Percentiles rank a stretch among this genome's conserved stretches.
phyloP scores from a whole-genome alignment of 1,140 invertebrate species.

The Hyposmocoma kahamanoa region DNA sequence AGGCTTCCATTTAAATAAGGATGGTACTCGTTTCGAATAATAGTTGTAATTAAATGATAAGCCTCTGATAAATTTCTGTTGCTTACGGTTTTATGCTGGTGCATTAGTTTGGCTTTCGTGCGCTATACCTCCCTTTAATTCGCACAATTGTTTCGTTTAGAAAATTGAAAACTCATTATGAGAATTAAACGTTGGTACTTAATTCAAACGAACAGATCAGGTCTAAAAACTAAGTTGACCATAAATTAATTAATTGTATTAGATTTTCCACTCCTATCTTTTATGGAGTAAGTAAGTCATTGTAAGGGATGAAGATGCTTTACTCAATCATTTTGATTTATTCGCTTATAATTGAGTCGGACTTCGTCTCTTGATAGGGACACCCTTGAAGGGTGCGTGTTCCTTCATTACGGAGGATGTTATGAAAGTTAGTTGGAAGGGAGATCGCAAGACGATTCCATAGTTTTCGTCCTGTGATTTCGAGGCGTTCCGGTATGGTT shows the following conservation, averaged over 20 bases:
- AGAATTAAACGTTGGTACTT: too few species aligned
- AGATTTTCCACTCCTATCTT: not conserved
- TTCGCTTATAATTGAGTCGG: constrained; percentile 51
- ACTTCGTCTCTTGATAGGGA: constrained; percentile 23
- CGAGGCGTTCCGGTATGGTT: constrained; percentile 19
- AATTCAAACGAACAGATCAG: too few species aligned
- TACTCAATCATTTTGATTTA: constrained; percentile 40
- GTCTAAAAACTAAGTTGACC: too few species aligned
- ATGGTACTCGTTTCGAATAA: constrained; percentile 12
- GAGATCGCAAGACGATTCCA: constrained; percentile 26
- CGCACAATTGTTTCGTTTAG: too few species aligned
- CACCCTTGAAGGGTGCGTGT: constrained; percentile 30
- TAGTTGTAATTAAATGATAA: constrained; percentile 21
- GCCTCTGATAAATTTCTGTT: not conserved
- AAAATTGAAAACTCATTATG: too few species aligned
- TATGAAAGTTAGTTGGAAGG: constrained; percentile 25
- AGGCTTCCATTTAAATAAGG: constrained; percentile 34
- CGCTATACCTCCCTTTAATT: too few species aligned
- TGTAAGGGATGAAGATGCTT: not conserved
- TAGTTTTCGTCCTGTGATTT: constrained; percentile 33
- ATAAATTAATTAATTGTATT: too few species aligned
- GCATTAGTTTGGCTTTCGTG: too few species aligned
- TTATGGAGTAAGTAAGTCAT: not conserved
- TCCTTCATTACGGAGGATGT: constrained; percentile 38
- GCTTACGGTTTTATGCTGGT: too few species aligned